A percentile compares a stretch with the other conserved stretches of the same genome.
Evolutionary conservation across 2,113 vertebrate genomes (phyloP).

Genomic region (Silurus meridionalis): DNA sequence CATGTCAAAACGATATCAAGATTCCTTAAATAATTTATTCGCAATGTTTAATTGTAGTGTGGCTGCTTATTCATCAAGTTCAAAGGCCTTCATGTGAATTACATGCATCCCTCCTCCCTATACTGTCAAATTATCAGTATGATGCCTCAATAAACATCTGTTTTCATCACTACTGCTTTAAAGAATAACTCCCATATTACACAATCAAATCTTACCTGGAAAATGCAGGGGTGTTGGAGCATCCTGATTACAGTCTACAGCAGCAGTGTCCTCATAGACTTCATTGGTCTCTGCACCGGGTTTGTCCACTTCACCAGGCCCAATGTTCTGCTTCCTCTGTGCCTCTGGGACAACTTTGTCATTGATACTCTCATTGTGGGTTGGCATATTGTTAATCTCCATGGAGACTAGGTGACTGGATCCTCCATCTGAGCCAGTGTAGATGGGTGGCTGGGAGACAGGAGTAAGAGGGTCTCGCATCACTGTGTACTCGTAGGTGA

Average conservation of each 20-base stretch:
- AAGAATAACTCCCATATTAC: not conserved
- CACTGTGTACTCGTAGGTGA: slow-evolving; percentile 94
- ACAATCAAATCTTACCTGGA: slow-evolving; percentile 70
- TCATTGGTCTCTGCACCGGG: slow-evolving; percentile 86
- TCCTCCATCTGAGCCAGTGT: slow-evolving; percentile 76
- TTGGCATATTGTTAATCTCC: slow-evolving; percentile 65
- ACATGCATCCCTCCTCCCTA: not conserved
- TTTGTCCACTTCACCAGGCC: slow-evolving; percentile 64
- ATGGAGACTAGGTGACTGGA: slow-evolving; percentile 62
- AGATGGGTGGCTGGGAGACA: slow-evolving; percentile 77
- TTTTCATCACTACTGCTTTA: not conserved
- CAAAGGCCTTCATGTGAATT: not conserved
- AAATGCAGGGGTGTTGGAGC: slow-evolving; percentile 66
- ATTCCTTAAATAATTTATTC: not conserved
- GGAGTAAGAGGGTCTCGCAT: slow-evolving; percentile 79
- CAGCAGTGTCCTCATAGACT: slow-evolving; percentile 81
- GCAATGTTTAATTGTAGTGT: not conserved
- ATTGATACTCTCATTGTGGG: slow-evolving; percentile 76
- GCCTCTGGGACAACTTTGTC: slow-evolving; percentile 65
- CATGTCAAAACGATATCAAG: not conserved
- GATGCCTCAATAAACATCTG: not conserved
- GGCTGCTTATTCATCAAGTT: not conserved
- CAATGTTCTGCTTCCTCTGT: slow-evolving; percentile 64
- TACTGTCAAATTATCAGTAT: not conserved
- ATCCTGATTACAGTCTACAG: slow-evolving; percentile 78